Evolutionary conservation across 2,113 vertebrate species (phyloP).

Genomic region (Bettongia penicillata): DNA sequence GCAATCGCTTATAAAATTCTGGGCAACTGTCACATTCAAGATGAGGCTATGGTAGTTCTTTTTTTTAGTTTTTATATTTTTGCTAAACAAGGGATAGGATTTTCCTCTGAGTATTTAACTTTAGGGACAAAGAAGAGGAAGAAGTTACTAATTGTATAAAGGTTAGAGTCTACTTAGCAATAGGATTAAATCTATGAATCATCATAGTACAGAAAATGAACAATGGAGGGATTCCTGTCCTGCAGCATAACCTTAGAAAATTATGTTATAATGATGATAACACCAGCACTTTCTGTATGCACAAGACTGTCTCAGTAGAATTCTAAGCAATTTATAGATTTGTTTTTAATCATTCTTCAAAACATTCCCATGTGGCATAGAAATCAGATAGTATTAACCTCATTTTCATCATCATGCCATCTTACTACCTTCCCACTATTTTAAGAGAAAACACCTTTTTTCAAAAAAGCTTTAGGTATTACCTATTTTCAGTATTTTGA

Average conservation of each 20-base stretch:
- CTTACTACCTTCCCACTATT: neutral
- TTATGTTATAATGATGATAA: neutral
- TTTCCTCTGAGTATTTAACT: slow-evolving; percentile 64
- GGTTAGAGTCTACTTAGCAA: slow-evolving; percentile 53
- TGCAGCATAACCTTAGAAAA: slow-evolving; percentile 7
- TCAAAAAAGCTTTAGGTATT: neutral
- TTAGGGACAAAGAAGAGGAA: slow-evolving; percentile 32
- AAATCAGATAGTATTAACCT: neutral
- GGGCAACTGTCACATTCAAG: slow-evolving; percentile 53
- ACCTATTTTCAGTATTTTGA: neutral
- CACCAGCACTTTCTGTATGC: neutral
- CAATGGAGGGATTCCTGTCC: slow-evolving; percentile 48
- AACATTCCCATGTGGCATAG: neutral
- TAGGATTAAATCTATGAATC: slow-evolving; percentile 56
- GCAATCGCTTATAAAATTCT: slow-evolving; percentile 46
- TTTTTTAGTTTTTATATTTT: slow-evolving; percentile 36
- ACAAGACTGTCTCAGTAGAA: neutral
- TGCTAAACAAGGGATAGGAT: slow-evolving; percentile 39
- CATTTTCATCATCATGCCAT: slow-evolving; percentile 4
- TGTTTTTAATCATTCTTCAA: slow-evolving; percentile 49
- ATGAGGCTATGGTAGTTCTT: slow-evolving; percentile 32
- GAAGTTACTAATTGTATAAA: slow-evolving; percentile 54
- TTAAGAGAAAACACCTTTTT: slow-evolving; percentile 1
- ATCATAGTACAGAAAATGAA: slow-evolving; percentile 62
- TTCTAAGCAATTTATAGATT: slow-evolving; percentile 41